These are phyloP conservation scores for Lophius piscatorius DNA, from an alignment of 2,113 vertebrate species.

Conservation along the genomic window DNA sequence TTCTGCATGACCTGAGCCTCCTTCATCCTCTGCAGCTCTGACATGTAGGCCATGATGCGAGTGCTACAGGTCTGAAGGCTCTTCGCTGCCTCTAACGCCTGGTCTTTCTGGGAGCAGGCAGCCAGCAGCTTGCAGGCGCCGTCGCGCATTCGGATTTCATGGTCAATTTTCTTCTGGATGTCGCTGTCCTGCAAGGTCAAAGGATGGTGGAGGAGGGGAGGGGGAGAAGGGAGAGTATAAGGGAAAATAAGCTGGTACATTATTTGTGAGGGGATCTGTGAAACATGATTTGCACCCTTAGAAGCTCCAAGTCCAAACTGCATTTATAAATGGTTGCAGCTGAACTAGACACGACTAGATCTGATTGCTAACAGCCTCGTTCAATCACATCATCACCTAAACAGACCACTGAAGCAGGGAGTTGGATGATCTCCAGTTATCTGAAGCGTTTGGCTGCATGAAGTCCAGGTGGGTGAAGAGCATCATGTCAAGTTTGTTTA, in stretches of 20 bases:
- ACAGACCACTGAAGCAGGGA: too few relatives aligned
- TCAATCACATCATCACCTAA: too few relatives aligned
- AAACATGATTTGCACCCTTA: too few relatives aligned
- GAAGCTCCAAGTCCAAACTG: too few relatives aligned
- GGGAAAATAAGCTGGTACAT: constrained; percentile 6
- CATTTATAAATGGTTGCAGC: too few relatives aligned
- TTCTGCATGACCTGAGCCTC: constrained; percentile 90
- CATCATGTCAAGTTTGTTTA: too few relatives aligned
- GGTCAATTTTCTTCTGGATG: constrained; percentile 92
- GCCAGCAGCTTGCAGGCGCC: constrained; percentile 92
- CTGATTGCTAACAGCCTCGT: too few relatives aligned
- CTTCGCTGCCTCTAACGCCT: constrained; percentile 91
- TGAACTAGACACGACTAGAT: too few relatives aligned
- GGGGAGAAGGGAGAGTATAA: neutral
- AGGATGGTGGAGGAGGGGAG: neutral
- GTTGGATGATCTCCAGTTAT: too few relatives aligned
- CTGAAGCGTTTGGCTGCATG: too few relatives aligned
- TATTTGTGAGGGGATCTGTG: too few relatives aligned
- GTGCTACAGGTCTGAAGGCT: constrained; percentile 90
- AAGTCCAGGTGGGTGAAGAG: too few relatives aligned
- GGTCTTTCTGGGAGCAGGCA: constrained; percentile 89
- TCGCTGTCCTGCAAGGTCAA: constrained; percentile 86
- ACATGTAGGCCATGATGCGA: constrained; percentile 93
- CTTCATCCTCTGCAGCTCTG: constrained; percentile 91
- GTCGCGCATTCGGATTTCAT: constrained; percentile 94